Conservation (phyloP, 2,797 vertebrate genomes). For the Sebastes taczanowskii region DNA sequence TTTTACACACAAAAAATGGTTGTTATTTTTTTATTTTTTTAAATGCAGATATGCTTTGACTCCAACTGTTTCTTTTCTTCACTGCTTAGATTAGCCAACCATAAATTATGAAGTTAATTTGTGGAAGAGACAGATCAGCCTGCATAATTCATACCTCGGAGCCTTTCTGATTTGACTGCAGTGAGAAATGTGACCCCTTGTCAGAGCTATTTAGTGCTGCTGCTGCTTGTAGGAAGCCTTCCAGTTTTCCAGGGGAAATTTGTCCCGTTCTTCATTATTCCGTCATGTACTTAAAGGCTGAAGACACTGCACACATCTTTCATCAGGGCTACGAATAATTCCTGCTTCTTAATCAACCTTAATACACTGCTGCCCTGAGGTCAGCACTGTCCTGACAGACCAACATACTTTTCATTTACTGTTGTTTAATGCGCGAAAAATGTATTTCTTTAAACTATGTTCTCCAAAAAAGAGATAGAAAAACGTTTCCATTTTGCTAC, state of each 20-base stretch:
- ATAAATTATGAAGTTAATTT: conserved; percentile 57
- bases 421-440: background rate
- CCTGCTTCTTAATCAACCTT: conserved; percentile 53
- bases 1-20: background rate
- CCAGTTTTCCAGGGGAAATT: conserved; percentile 66
- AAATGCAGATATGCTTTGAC: conserved; percentile 43
- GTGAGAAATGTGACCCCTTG: conserved; percentile 65
- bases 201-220: conserved; percentile 56
- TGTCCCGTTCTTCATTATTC: conserved; percentile 52
- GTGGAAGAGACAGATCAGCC: conserved; percentile 40
- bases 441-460: no score
- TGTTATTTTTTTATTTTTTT: background rate
- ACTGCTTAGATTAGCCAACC: conserved; percentile 42
- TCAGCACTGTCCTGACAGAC: background rate
- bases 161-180: conserved; percentile 49
- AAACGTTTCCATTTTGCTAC: background rate
- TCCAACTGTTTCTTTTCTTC: conserved; percentile 4
- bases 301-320: conserved; percentile 30
- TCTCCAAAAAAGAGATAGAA: background rate
- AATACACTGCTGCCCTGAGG: conserved; percentile 28
- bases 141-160: conserved; percentile 41
- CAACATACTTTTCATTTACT: background rate
- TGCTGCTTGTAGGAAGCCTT: conserved; percentile 50
- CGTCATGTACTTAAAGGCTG: background rate
- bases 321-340: conserved; percentile 43